Percentiles rank a stretch among this genome's conserved stretches.
These are phyloP conservation scores for Dermochelys coriacea DNA, from an alignment of 2,797 vertebrate species.

Conservation along the genomic window DNA sequence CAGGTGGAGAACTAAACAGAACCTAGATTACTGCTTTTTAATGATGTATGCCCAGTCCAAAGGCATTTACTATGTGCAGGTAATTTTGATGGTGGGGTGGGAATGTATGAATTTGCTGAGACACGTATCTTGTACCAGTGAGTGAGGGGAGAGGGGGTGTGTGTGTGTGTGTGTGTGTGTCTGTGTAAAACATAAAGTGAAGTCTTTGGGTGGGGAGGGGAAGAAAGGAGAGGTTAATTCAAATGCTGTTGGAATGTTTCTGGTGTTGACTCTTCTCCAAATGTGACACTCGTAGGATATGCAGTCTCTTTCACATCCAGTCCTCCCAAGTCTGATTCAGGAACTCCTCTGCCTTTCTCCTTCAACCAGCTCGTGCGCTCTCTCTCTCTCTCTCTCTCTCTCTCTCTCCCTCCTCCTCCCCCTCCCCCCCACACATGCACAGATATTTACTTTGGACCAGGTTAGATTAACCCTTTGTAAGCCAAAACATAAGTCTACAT, in stretches of 20 bases:
- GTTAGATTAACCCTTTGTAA: not conserved
- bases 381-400: too few relatives aligned
- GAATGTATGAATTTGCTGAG: not conserved
- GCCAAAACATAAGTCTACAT: not conserved
- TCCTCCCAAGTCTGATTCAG: not conserved
- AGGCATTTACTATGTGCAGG: conserved; percentile 98
- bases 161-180: not conserved
- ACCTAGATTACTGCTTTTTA: conserved; percentile 97
- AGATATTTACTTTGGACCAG: not conserved
- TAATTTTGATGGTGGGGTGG: conserved; percentile 65
- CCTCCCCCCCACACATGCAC: not conserved
- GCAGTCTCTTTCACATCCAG: not conserved
- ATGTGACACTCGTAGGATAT: not conserved
- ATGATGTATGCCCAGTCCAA: conserved; percentile 99
- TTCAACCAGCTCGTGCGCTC: not conserved
- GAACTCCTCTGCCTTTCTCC: not conserved
- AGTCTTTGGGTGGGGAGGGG: not conserved
- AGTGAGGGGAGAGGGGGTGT: not conserved
- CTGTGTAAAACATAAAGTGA: not conserved
- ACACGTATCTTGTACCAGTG: not conserved
- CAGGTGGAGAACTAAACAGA: conserved; percentile 99
- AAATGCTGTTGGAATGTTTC: not conserved
- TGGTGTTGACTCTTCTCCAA: not conserved
- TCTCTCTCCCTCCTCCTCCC: not conserved
- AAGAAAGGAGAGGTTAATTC: not conserved